Evolutionary conservation across 2,888 invertebrate genomes (phyloP).

Genomic region (Aphidoletes aphidimyza): DNA sequence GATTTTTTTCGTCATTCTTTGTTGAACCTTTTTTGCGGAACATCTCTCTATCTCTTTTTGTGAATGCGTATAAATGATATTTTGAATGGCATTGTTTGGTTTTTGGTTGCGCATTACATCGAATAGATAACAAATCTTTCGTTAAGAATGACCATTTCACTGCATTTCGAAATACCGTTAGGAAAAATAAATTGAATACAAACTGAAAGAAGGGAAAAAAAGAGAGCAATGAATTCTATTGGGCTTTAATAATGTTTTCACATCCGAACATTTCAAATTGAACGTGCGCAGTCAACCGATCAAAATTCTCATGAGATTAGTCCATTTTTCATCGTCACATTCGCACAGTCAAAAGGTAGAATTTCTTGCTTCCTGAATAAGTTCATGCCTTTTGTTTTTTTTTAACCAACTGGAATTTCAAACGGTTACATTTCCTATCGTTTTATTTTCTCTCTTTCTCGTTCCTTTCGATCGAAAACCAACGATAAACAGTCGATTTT

Average conservation of each 20-base stretch:
- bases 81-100: background rate
- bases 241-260: background rate
- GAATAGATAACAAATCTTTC: slow-evolving; percentile 15
- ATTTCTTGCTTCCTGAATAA: background rate
- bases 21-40: background rate
- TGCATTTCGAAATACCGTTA: background rate
- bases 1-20: background rate
- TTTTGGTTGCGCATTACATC: background rate
- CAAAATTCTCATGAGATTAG: background rate
- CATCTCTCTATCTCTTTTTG: too few species aligned
- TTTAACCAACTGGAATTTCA: background rate
- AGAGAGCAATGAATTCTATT: background rate
- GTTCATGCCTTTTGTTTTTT: background rate
- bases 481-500: too few species aligned
- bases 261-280: background rate
- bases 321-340: slow-evolving; percentile 46
- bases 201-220: background rate
- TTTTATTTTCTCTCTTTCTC: background rate
- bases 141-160: background rate
- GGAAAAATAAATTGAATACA: slow-evolving; percentile 49
- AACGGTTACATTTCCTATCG: background rate
- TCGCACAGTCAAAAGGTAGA: background rate
- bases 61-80: background rate
- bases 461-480: too few species aligned
- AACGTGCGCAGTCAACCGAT: background rate